Evolutionary conservation across 1,140 invertebrate genomes (phyloP).

Genomic region (Pogonomyrmex californicus): DNA sequence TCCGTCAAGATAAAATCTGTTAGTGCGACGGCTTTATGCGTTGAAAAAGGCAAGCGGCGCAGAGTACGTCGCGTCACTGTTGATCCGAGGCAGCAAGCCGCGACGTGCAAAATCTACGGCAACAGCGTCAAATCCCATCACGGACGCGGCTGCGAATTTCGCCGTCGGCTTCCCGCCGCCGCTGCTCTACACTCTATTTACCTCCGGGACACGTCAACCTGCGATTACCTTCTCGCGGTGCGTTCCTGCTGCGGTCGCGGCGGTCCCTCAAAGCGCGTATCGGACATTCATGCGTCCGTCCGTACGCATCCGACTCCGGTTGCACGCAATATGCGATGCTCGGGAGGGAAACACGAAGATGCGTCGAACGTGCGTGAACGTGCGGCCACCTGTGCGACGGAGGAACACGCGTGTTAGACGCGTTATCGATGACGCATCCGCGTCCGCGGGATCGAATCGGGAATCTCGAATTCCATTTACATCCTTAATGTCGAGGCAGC

Average conservation of each 20-base stretch:
- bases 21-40: conserved; percentile 7
- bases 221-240: conserved; percentile 66
- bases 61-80: conserved; percentile 24
- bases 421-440: conserved; percentile 32
- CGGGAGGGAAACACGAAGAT: conserved; percentile 14
- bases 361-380: conserved; percentile 37
- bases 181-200: conserved; percentile 34
- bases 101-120: conserved; percentile 64
- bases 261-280: conserved; percentile 50
- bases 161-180: conserved; percentile 21
- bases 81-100: conserved; percentile 30
- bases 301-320: conserved; percentile 30
- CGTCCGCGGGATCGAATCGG: neutral
- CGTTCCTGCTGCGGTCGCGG: conserved; percentile 54
- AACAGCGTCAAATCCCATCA: conserved; percentile 73
- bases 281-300: conserved; percentile 56
- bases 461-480: conserved; percentile 53
- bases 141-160: conserved; percentile 69
- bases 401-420: neutral
- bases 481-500: conserved; percentile 33
- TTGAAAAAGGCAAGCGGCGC: conserved; percentile 31
- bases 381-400: conserved; percentile 44
- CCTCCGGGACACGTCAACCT: conserved; percentile 23
- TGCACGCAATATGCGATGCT: conserved; percentile 54
- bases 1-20: conserved; percentile 14